Percentiles rank a stretch among this genome's conserved stretches.
These are phyloP conservation scores for Agrilus mali DNA, from an alignment of 2,888 invertebrate genomes.

Conservation along the genomic window DNA sequence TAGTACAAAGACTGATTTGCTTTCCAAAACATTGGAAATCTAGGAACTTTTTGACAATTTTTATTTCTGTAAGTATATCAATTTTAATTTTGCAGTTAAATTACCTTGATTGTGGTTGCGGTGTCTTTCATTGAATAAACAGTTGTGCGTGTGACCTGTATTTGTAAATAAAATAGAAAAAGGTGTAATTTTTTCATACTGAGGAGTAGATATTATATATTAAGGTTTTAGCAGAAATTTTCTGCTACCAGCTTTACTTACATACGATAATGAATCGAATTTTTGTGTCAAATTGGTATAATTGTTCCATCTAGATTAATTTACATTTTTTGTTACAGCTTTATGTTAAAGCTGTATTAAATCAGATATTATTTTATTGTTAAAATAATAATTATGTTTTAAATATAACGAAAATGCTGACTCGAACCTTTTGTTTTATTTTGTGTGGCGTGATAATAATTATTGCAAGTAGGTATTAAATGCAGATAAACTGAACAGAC, in stretches of 20 bases:
- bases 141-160: too few relatives aligned
- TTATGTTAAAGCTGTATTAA: conserved; percentile 11
- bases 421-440: too few relatives aligned
- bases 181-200: conserved; percentile 13
- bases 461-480: too few relatives aligned
- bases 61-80: too few relatives aligned
- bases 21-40: too few relatives aligned
- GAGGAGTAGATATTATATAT: conserved; percentile 6
- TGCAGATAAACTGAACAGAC: too few relatives aligned
- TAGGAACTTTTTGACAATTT: too few relatives aligned
- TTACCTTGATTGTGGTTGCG: too few relatives aligned
- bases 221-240: conserved; percentile 7
- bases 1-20: too few relatives aligned
- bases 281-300: conserved; percentile 16
- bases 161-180: conserved; percentile 9
- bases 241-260: conserved; percentile 14
- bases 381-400: conserved; percentile 11
- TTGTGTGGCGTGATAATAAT: too few relatives aligned
- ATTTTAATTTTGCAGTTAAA: too few relatives aligned
- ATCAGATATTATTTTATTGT: conserved; percentile 10
- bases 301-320: conserved; percentile 9
- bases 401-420: conserved; percentile 7
- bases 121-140: too few relatives aligned
- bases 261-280: conserved; percentile 13
- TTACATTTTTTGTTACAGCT: conserved; percentile 7